These are phyloP conservation scores for Rhinopomastus cyanomelas DNA, from an alignment of 2,113 vertebrate species.

Conservation along the genomic window DNA sequence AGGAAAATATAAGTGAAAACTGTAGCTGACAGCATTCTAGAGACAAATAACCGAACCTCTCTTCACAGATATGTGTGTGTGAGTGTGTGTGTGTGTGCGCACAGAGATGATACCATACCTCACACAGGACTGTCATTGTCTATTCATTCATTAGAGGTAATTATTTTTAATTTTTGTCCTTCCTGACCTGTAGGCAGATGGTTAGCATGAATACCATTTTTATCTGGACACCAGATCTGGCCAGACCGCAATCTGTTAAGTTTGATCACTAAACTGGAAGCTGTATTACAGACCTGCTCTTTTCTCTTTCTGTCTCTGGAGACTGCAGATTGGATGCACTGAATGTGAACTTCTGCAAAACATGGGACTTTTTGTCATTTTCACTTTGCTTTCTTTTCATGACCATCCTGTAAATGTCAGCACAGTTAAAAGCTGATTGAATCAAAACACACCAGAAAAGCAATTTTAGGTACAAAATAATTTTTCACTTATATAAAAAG, in stretches of 20 bases:
- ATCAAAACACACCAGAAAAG: conserved; percentile 29
- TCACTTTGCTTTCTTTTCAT: conserved; percentile 65
- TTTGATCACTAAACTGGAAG: conserved; percentile 68
- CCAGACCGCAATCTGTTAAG: conserved; percentile 56
- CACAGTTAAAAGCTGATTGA: conserved; percentile 52
- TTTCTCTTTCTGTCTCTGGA: conserved; percentile 50
- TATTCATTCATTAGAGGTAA: conserved; percentile 78
- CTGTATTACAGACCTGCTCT: conserved; percentile 64
- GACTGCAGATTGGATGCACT: conserved; percentile 56
- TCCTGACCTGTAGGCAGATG: conserved; percentile 79
- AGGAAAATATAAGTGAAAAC: not conserved
- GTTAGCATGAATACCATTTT: conserved; percentile 77
- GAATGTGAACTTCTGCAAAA: conserved; percentile 73
- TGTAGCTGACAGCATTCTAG: not conserved
- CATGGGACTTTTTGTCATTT: conserved; percentile 59
- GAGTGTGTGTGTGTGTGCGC: not conserved
- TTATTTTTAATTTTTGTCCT: conserved; percentile 80
- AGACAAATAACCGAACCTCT: not conserved
- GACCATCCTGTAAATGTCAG: conserved; percentile 63
- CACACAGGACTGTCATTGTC: conserved; percentile 74
- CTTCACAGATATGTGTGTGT: not conserved
- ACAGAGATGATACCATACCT: conserved; percentile 53
- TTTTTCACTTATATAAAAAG: not conserved
- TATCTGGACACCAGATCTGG: conserved; percentile 80
- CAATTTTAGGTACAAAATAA: conserved; percentile 15